phyloP scores from a whole-genome alignment of 2,797 vertebrate species.

The Luscinia megarhynchos region DNA sequence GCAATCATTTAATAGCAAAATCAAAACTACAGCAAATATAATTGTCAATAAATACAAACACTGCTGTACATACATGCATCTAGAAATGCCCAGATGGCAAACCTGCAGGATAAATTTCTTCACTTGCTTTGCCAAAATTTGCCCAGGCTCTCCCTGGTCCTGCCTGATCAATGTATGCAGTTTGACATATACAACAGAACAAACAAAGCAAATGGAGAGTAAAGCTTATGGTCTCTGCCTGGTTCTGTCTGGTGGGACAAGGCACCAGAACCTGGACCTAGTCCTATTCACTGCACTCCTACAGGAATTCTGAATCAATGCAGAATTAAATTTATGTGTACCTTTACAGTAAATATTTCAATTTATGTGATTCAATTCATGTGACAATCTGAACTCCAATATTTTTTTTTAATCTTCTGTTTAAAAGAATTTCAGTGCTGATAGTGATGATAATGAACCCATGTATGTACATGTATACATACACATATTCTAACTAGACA shows the following conservation, averaged over 20 bases:
- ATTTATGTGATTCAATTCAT: background rate
- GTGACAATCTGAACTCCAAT: no score
- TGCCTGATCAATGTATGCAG: background rate
- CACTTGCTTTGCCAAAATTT: background rate
- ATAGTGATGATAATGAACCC: background rate
- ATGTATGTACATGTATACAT: no score
- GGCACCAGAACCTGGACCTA: background rate
- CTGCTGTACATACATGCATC: background rate
- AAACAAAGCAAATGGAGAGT: background rate
- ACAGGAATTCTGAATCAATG: background rate
- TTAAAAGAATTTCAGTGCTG: background rate
- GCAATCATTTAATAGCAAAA: background rate
- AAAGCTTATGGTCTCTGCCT: background rate
- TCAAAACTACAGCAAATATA: background rate
- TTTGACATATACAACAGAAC: background rate
- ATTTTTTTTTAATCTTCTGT: background rate
- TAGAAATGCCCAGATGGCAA: background rate
- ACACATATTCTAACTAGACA: background rate
- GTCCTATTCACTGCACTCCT: background rate
- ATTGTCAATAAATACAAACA: background rate
- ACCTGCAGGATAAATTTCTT: background rate
- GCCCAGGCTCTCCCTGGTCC: background rate
- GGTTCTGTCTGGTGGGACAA: background rate
- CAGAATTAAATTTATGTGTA: background rate
- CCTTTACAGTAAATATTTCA: background rate